Percentiles rank a stretch among this genome's conserved stretches.
These are phyloP conservation scores for Osedax frankpressi DNA, from an alignment of 2,888 invertebrate genomes.

Conservation along the genomic window DNA sequence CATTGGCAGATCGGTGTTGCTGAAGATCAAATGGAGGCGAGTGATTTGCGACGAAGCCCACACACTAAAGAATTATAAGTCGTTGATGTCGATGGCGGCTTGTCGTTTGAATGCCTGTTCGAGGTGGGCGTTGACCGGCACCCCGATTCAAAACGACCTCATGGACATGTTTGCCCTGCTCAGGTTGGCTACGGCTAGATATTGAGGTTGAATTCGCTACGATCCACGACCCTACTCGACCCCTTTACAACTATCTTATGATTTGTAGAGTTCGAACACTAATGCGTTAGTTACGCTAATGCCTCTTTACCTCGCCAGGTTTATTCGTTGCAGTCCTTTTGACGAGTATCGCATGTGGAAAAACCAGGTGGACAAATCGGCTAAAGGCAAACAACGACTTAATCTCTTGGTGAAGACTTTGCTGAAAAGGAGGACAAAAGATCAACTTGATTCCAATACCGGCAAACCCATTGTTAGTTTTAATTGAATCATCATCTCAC, in stretches of 20 bases:
- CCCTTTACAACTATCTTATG: too few relatives aligned
- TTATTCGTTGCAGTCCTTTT: conserved; percentile 72
- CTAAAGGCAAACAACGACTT: conserved; percentile 57
- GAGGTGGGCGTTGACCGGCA: conserved; percentile 80
- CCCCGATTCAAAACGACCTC: conserved; percentile 87
- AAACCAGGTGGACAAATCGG: conserved; percentile 67
- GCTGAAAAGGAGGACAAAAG: conserved; percentile 75
- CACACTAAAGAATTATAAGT: conserved; percentile 73
- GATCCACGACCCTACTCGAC: too few relatives aligned
- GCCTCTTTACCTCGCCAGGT: too few relatives aligned
- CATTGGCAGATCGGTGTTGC: conserved; percentile 44
- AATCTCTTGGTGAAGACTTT: conserved; percentile 70
- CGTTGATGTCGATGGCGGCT: conserved; percentile 60
- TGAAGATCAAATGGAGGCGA: conserved; percentile 66
- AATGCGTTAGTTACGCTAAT: too few relatives aligned
- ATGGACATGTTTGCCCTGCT: conserved; percentile 52
- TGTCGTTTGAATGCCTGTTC: conserved; percentile 55
- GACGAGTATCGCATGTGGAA: conserved; percentile 82
- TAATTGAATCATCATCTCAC: too few relatives aligned
- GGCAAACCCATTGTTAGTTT: conserved; percentile 49
- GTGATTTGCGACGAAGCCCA: conserved; percentile 88
- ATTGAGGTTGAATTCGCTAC: too few relatives aligned
- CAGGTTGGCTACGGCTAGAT: too few relatives aligned
- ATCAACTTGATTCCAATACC: conserved; percentile 55
- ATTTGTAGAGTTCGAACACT: too few relatives aligned